Evolutionary conservation across 2,113 vertebrate genomes (phyloP).

Genomic region (Malaclemys terrapin): DNA sequence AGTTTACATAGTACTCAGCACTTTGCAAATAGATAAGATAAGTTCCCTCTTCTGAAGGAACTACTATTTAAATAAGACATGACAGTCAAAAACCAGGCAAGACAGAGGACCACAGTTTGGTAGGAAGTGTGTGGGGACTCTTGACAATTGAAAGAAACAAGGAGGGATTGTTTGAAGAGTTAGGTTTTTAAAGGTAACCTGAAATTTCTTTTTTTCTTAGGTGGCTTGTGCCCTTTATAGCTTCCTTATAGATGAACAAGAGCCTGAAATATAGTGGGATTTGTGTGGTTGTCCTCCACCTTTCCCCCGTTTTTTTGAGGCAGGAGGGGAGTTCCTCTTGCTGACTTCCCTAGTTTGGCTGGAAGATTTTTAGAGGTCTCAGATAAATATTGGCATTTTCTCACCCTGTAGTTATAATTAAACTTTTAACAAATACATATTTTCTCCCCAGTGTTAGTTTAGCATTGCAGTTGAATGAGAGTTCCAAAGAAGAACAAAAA

Average conservation of each 20-base stretch:
- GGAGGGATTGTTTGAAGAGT: background rate
- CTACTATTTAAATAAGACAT: background rate
- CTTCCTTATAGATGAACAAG: background rate
- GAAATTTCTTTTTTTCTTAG: background rate
- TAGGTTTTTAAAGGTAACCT: background rate
- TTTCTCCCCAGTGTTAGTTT: too few species aligned
- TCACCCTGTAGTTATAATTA: background rate
- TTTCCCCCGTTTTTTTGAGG: background rate
- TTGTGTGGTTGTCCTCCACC: background rate
- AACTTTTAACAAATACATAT: too few species aligned
- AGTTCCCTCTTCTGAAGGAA: background rate
- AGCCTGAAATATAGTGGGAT: background rate
- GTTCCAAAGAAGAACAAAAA: background rate
- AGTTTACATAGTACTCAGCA: background rate
- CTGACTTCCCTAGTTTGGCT: background rate
- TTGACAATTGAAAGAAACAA: background rate
- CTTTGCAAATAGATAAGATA: background rate
- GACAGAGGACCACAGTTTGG: background rate
- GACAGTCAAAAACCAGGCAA: background rate
- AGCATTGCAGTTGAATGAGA: background rate
- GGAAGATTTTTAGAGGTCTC: background rate
- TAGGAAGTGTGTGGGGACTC: background rate
- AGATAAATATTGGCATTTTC: background rate
- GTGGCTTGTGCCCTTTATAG: background rate
- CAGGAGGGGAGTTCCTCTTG: too few species aligned